Evolutionary conservation across 2,888 invertebrate species (phyloP).

Genomic region (Xylophagus ater): DNA sequence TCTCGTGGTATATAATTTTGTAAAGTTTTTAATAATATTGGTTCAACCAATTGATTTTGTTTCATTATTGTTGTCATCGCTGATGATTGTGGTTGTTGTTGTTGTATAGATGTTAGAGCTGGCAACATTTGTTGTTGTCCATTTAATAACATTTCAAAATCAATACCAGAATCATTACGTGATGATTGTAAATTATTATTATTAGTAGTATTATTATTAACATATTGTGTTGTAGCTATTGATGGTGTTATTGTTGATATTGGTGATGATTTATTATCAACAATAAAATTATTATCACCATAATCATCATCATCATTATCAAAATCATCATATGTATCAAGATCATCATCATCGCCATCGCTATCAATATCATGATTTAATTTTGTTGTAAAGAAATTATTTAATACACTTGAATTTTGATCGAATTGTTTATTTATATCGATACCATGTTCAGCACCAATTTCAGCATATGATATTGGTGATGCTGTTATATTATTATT

Average conservation of each 20-base stretch:
- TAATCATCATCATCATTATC: slow-evolving; percentile 3
- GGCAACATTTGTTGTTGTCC: no score
- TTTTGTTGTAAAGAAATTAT: slow-evolving; percentile 37
- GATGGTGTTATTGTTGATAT: no score
- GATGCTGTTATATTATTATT: slow-evolving; percentile 21
- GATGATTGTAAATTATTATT: not conserved
- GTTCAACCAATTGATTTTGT: slow-evolving; percentile 4
- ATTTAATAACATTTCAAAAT: slow-evolving; percentile 10
- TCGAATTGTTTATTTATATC: slow-evolving; percentile 27
- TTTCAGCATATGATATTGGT: slow-evolving; percentile 41
- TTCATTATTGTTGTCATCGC: slow-evolving; percentile 1
- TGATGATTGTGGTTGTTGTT: not conserved
- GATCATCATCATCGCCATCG: not conserved
- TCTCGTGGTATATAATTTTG: no score
- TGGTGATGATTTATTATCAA: not conserved
- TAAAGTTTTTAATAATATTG: not conserved
- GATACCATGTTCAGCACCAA: slow-evolving; percentile 42
- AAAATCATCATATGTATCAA: not conserved
- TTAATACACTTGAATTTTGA: slow-evolving; percentile 40
- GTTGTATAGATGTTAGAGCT: not conserved
- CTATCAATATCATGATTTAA: not conserved
- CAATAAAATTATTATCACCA: not conserved
- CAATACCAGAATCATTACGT: not conserved
- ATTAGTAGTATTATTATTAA: not conserved
- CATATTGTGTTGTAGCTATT: not conserved